A percentile compares a stretch with the other conserved stretches of the same genome.
Evolutionary conservation across 2,888 invertebrate genomes (phyloP).

Genomic region (Hymenopus coronatus): DNA sequence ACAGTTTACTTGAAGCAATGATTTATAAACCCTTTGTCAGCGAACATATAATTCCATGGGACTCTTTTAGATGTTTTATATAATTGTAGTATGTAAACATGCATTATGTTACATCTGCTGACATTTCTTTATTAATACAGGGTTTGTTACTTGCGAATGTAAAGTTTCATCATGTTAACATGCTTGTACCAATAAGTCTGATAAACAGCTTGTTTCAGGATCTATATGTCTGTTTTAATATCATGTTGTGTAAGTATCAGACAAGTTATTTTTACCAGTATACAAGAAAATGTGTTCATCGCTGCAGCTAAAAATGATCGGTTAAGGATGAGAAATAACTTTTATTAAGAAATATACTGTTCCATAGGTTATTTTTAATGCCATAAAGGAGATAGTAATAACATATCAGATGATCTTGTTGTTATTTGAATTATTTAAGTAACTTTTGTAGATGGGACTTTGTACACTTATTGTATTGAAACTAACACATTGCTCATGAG

Average conservation of each 20-base stretch:
- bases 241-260: background rate
- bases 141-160: background rate
- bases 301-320: background rate
- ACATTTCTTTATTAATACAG: background rate
- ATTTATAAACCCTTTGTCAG: background rate
- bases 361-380: background rate
- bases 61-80: background rate
- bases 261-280: background rate
- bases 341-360: background rate
- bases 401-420: slow-evolving; percentile 5
- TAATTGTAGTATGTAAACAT: background rate
- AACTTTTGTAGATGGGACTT: background rate
- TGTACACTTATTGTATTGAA: background rate
- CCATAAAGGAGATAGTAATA: background rate
- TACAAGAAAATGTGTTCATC: background rate
- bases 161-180: background rate
- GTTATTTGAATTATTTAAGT: slow-evolving; percentile 4
- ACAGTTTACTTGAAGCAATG: no score
- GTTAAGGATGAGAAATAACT: background rate
- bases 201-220: background rate
- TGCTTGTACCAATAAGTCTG: background rate
- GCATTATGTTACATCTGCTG: background rate
- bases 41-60: background rate
- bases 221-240: background rate
- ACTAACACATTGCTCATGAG: slow-evolving; percentile 1